Evolutionary conservation across 2,113 vertebrate species (phyloP).

Genomic region (Beaufortia kweichowensis): DNA sequence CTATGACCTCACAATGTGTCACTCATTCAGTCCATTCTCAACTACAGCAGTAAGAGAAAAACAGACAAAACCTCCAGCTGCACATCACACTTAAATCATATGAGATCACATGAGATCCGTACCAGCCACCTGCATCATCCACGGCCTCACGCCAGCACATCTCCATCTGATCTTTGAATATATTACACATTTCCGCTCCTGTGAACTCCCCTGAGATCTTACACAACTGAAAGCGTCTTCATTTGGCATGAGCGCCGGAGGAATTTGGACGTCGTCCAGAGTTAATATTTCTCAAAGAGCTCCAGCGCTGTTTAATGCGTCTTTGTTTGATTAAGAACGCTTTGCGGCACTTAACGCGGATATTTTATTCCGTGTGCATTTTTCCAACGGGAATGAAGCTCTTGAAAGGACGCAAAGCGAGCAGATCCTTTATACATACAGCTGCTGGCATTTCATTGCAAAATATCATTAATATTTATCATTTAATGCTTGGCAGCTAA

Average conservation of each 20-base stretch:
- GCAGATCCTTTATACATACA: background rate
- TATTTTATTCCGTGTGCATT: slow-evolving; percentile 42
- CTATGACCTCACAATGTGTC: no score
- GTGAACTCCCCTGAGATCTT: slow-evolving; percentile 19
- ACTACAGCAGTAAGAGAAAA: background rate
- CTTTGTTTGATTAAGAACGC: slow-evolving; percentile 59
- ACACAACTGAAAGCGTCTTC: slow-evolving; percentile 61
- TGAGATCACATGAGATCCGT: no score
- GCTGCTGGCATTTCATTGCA: slow-evolving; percentile 40
- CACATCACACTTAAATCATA: background rate
- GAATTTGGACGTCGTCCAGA: slow-evolving; percentile 67
- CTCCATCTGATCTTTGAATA: background rate
- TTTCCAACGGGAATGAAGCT: slow-evolving; percentile 23
- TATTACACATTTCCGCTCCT: slow-evolving; percentile 17
- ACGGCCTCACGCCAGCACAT: background rate
- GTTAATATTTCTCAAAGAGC: slow-evolving; percentile 68
- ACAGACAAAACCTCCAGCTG: slow-evolving; percentile 33
- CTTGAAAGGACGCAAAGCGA: slow-evolving; percentile 1
- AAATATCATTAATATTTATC: slow-evolving; percentile 48
- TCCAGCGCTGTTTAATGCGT: slow-evolving; percentile 64
- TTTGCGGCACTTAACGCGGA: slow-evolving; percentile 53
- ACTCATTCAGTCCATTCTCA: background rate
- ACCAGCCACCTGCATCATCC: background rate
- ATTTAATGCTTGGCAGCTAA: slow-evolving; percentile 46
- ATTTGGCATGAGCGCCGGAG: slow-evolving; percentile 62